Evolutionary conservation across 2,797 vertebrate genomes (phyloP).

Genomic region (Molossus molossus): DNA sequence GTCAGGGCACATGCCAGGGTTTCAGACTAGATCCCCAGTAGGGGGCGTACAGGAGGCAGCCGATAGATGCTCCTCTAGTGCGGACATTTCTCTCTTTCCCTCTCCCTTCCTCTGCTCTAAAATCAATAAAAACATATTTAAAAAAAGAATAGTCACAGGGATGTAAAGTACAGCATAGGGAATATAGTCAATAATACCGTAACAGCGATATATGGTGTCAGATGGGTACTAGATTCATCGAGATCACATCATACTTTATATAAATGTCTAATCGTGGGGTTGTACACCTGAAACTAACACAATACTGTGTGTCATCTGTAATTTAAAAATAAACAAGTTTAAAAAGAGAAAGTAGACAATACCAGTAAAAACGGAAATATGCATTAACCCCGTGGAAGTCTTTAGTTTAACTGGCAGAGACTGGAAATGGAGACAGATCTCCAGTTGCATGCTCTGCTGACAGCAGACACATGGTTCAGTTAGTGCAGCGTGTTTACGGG

Average conservation of each 20-base stretch:
- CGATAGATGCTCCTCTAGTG: too few species aligned
- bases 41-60: too few species aligned
- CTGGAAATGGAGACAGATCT: slow-evolving; percentile 73
- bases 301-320: neutral
- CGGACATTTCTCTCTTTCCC: too few species aligned
- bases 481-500: slow-evolving; percentile 45
- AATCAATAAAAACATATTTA: too few species aligned
- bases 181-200: neutral
- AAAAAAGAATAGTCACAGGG: neutral
- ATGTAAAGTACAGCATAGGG: neutral
- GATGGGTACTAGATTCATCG: neutral
- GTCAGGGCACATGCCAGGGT: too few species aligned
- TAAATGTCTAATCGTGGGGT: neutral
- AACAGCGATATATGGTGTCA: neutral
- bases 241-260: neutral
- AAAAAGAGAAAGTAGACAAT: slow-evolving; percentile 47
- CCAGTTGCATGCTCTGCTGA: slow-evolving; percentile 52
- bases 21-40: too few species aligned
- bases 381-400: slow-evolving; percentile 49
- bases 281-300: neutral
- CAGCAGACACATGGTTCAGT: slow-evolving; percentile 66
- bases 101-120: too few species aligned
- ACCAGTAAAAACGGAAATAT: slow-evolving; percentile 47
- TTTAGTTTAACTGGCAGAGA: slow-evolving; percentile 60
- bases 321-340: neutral